Percentiles rank a stretch among this genome's conserved stretches.
Evolutionary conservation across 2,113 vertebrate species (phyloP).

Genomic region (Hiodon alosoides): DNA sequence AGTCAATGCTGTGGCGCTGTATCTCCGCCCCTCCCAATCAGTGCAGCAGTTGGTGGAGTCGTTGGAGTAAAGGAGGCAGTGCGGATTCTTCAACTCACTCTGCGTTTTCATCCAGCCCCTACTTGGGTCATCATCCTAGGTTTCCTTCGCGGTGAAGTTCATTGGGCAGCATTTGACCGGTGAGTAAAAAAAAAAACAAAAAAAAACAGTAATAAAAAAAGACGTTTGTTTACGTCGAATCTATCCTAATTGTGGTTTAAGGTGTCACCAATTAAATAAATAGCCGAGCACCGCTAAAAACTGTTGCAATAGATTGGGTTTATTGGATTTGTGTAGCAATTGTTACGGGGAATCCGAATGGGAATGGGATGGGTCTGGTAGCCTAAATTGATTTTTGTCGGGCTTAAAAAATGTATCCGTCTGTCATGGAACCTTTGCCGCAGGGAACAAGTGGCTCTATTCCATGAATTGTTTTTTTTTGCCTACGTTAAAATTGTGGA

Average conservation of each 20-base stretch:
- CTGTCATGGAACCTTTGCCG: too few relatives aligned
- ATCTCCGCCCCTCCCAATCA: constrained; percentile 55
- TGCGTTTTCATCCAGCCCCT: constrained; percentile 30
- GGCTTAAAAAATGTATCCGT: background rate
- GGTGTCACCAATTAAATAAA: background rate
- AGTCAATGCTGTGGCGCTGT: background rate
- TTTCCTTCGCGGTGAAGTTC: constrained; percentile 39
- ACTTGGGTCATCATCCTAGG: constrained; percentile 31
- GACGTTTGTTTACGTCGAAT: too few relatives aligned
- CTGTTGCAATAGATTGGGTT: constrained; percentile 3
- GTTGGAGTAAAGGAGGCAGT: constrained; percentile 45
- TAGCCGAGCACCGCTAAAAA: background rate
- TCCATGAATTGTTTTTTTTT: background rate
- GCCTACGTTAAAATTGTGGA: too few relatives aligned
- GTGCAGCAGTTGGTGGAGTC: constrained; percentile 48
- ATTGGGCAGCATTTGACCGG: constrained; percentile 31
- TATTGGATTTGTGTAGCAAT: background rate
- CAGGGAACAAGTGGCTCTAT: background rate
- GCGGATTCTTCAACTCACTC: constrained; percentile 64
- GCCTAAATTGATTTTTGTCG: background rate
- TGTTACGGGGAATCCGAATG: background rate
- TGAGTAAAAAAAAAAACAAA: constrained; percentile 33
- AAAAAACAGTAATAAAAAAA: background rate
- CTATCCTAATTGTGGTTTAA: background rate
- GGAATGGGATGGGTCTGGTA: background rate